These are phyloP conservation scores for Heptranchias perlo DNA, from an alignment of 2,113 vertebrate genomes.

Conservation along the genomic window DNA sequence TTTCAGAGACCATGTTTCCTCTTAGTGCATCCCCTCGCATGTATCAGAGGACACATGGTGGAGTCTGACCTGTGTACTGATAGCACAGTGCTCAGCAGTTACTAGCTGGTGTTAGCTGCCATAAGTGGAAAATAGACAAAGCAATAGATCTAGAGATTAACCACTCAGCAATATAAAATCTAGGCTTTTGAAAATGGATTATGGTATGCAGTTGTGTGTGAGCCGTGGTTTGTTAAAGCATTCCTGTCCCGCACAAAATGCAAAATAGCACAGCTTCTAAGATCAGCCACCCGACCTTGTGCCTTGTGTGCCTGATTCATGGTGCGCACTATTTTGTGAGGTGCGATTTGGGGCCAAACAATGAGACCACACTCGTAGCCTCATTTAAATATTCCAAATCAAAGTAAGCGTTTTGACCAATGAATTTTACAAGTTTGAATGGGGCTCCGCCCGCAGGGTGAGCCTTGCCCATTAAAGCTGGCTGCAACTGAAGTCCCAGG, in stretches of 20 bases:
- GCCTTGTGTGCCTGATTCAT: neutral
- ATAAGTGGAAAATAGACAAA: neutral
- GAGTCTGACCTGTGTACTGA: neutral
- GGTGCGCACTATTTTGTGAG: neutral
- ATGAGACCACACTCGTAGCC: neutral
- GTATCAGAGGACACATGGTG: neutral
- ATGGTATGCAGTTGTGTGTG: neutral
- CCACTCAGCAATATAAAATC: neutral
- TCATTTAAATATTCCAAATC: neutral
- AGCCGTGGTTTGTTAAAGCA: neutral
- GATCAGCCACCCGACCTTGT: neutral
- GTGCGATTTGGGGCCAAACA: neutral
- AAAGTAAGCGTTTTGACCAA: neutral
- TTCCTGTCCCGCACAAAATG: neutral
- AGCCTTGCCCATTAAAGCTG: neutral
- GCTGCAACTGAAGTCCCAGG: neutral
- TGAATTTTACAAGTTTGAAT: neutral
- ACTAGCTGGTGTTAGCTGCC: neutral
- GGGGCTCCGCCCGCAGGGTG: neutral
- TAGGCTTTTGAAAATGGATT: neutral
- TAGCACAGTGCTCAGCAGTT: neutral
- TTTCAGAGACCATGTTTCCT: neutral
- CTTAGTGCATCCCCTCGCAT: neutral
- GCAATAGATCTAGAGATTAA: neutral
- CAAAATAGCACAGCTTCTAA: neutral